Conservation (phyloP, 2,113 vertebrate species). For the Laterallus jamaicensis region DNA sequence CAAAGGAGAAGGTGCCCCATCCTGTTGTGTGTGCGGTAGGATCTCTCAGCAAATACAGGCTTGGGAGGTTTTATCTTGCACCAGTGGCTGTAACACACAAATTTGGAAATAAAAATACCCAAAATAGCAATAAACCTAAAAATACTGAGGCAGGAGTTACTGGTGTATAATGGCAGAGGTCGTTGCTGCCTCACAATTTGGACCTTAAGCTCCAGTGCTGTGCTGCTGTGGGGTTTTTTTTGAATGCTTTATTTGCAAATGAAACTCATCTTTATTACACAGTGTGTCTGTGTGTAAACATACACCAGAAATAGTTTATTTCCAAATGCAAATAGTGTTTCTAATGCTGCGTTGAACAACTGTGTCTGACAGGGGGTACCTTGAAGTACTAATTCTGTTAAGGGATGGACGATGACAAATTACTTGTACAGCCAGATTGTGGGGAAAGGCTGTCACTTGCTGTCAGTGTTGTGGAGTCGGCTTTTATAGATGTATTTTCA, state of each 20-base stretch:
- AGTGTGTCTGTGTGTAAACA: neutral
- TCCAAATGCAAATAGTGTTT: neutral
- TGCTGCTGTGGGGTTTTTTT: neutral
- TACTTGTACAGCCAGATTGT: fast-evolving
- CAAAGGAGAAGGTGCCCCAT: neutral
- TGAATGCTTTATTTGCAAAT: neutral
- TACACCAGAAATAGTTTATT: neutral
- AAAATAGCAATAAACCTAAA: neutral
- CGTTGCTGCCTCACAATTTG: neutral
- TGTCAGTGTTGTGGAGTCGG: neutral
- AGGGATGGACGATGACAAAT: neutral
- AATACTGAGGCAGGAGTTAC: neutral
- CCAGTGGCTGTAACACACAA: neutral
- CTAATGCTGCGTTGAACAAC: fast-evolving
- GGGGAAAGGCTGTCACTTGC: neutral
- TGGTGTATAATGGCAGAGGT: neutral
- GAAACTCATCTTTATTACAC: neutral
- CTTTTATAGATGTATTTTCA: neutral
- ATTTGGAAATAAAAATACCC: neutral
- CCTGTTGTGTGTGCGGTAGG: neutral
- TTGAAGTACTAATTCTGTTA: neutral
- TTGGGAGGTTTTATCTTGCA: neutral
- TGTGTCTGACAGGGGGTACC: neutral
- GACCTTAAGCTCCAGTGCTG: neutral
- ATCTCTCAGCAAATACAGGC: neutral